phyloP scores from a whole-genome alignment of 2,888 invertebrate genomes.

The Diaprepes abbreviatus region DNA sequence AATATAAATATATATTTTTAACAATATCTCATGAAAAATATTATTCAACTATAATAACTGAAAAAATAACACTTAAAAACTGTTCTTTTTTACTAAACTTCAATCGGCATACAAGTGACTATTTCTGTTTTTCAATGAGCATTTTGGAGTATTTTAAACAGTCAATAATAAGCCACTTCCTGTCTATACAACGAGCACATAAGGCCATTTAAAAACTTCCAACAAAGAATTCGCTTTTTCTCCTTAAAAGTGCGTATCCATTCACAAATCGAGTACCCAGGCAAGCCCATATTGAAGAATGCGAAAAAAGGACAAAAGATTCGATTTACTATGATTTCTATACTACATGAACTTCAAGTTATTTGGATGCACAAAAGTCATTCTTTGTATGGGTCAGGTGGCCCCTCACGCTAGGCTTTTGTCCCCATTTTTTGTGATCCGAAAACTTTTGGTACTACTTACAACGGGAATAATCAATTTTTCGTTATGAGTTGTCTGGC shows the following conservation, averaged over 20 bases:
- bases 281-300: constrained; percentile 38
- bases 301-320: constrained; percentile 43
- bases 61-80: constrained; percentile 8
- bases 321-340: constrained; percentile 49
- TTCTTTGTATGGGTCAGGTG: constrained; percentile 46
- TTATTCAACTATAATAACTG: no score
- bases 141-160: constrained; percentile 45
- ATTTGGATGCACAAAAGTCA: constrained; percentile 48
- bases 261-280: constrained; percentile 39
- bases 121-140: constrained; percentile 38
- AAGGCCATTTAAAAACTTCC: constrained; percentile 40
- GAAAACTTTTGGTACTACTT: constrained; percentile 20
- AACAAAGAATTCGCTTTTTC: constrained; percentile 45
- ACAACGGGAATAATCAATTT: constrained; percentile 27
- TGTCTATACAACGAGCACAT: constrained; percentile 39
- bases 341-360: constrained; percentile 44
- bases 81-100: constrained; percentile 15
- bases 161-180: constrained; percentile 51
- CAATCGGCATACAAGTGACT: constrained; percentile 18
- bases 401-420: constrained; percentile 43
- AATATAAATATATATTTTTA: no score
- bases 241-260: constrained; percentile 39
- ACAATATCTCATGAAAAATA: no score
- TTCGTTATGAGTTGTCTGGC: constrained; percentile 17
- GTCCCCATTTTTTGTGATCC: constrained; percentile 27